These are phyloP conservation scores for Drosophila multiciliata DNA, from an alignment of 2,888 invertebrate genomes.

Conservation along the genomic window DNA sequence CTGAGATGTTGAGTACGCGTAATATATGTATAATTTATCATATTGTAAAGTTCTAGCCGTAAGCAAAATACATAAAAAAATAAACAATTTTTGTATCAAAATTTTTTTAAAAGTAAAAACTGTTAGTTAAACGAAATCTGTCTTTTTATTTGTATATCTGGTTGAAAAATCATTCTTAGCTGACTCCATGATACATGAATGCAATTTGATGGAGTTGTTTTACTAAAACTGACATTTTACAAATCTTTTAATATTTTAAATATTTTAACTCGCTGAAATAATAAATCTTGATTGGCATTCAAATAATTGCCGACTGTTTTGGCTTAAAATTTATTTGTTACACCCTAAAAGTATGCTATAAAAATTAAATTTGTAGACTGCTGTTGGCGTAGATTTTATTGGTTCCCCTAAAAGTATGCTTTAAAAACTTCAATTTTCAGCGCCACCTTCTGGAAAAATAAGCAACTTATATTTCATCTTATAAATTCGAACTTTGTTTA, in stretches of 20 bases:
- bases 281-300: not conserved
- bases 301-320: not conserved
- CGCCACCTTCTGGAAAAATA: not conserved
- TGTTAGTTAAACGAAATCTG: not conserved
- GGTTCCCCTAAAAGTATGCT: conserved; percentile 3
- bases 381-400: no score
- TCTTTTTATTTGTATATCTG: not conserved
- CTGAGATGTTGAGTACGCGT: conserved; percentile 15
- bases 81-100: not conserved
- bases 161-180: not conserved
- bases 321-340: not conserved
- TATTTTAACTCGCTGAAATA: not conserved
- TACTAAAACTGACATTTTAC: not conserved
- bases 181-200: not conserved
- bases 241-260: not conserved
- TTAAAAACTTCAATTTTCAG: not conserved
- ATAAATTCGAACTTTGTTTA: conserved; percentile 49
- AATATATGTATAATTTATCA: conserved; percentile 44
- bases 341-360: not conserved
- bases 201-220: not conserved
- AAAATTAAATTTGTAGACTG: rapidly evolving
- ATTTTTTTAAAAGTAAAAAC: not conserved
- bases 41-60: conserved; percentile 19
- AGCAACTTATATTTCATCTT: conserved; percentile 23
- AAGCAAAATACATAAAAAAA: conserved; percentile 9